Evolutionary conservation across 2,797 vertebrate species (phyloP).

Genomic region (Carcharodon carcharias): DNA sequence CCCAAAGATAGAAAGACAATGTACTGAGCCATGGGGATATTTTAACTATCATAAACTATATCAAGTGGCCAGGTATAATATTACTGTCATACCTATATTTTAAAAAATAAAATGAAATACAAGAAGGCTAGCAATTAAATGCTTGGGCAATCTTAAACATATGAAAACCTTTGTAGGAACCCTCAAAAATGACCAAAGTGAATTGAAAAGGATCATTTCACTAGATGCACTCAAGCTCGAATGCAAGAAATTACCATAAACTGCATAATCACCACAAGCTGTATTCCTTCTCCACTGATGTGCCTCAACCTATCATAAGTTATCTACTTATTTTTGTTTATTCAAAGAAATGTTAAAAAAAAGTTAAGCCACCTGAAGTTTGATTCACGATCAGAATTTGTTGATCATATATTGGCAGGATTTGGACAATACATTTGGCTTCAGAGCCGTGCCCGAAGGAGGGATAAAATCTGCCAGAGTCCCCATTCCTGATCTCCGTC

Average conservation of each 20-base stretch:
- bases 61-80: background rate
- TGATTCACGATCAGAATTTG: background rate
- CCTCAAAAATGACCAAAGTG: conserved; percentile 30
- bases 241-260: conserved; percentile 20
- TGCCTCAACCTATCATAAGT: background rate
- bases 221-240: conserved; percentile 20
- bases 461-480: background rate
- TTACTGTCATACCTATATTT: background rate
- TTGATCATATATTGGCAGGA: background rate
- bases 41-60: background rate
- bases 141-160: background rate
- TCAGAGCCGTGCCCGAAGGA: background rate
- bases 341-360: background rate
- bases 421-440: background rate
- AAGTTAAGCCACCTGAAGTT: background rate
- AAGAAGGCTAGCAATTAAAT: background rate
- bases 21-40: background rate
- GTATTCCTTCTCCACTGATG: background rate
- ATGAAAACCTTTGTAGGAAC: conserved; percentile 16
- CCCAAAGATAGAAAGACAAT: conserved; percentile 25
- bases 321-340: background rate
- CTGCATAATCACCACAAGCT: background rate
- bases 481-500: background rate
- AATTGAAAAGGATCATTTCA: conserved; percentile 33
- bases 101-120: background rate